Percentiles rank a stretch among this genome's conserved stretches.
Conservation (phyloP, 2,797 vertebrate species). For the Typhlichthys subterraneus region DNA sequence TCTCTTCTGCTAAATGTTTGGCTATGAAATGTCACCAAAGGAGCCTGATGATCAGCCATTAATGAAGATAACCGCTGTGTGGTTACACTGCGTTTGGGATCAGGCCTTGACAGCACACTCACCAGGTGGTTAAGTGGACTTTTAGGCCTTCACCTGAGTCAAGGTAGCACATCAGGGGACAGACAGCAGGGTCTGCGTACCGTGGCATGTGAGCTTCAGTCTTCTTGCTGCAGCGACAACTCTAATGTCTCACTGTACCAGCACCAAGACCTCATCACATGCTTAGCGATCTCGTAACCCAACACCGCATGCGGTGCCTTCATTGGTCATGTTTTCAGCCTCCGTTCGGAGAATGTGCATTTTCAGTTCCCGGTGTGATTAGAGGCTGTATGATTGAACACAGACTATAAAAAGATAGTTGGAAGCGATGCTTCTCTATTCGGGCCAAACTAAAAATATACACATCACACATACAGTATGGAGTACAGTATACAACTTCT, state of each 20-base stretch:
- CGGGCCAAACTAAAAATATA: slow-evolving; percentile 3
- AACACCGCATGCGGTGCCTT: too few species aligned
- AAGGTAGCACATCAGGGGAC: slow-evolving; percentile 16
- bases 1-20: not conserved
- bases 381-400: too few species aligned
- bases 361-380: too few species aligned
- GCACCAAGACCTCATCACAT: too few species aligned
- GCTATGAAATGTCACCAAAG: slow-evolving; percentile 18
- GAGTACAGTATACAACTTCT: not conserved
- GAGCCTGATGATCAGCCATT: slow-evolving; percentile 1
- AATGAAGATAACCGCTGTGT: slow-evolving; percentile 22
- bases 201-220: slow-evolving; percentile 1
- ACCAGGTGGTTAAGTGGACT: slow-evolving; percentile 27
- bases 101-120: slow-evolving; percentile 11
- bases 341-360: too few species aligned
- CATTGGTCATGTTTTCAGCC: too few species aligned
- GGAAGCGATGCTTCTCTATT: too few species aligned
- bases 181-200: slow-evolving; percentile 14
- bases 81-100: slow-evolving; percentile 36
- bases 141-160: slow-evolving; percentile 36
- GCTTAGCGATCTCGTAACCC: too few species aligned
- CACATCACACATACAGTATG: too few species aligned
- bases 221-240: slow-evolving; percentile 20
- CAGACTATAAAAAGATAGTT: too few species aligned
- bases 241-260: slow-evolving; percentile 40